phyloP scores from a whole-genome alignment of 2,113 vertebrate genomes.

The Dicentrarchus labrax region DNA sequence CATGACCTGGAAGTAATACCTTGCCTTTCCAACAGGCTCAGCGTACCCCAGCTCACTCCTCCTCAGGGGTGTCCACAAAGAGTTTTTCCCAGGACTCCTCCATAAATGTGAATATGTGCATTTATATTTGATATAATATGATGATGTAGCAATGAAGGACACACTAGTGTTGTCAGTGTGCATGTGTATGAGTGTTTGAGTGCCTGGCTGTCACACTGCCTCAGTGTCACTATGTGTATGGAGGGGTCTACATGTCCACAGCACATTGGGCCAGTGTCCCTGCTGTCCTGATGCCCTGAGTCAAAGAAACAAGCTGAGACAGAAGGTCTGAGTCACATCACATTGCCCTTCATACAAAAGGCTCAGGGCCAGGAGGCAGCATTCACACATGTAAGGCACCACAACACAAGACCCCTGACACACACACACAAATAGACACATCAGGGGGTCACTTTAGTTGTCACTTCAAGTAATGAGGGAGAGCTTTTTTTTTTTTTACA shows the following conservation, averaged over 20 bases:
- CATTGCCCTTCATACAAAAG: conserved; percentile 13
- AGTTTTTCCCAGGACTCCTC: conserved; percentile 12
- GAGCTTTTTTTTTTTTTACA: background rate
- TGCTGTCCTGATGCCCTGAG: conserved; percentile 44
- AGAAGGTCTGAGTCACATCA: conserved; percentile 74
- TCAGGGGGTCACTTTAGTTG: background rate
- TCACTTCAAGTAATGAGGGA: background rate
- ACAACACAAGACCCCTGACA: background rate
- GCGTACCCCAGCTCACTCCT: conserved; percentile 1
- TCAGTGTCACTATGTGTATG: conserved; percentile 36
- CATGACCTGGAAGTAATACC: conserved; percentile 75
- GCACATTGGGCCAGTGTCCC: conserved; percentile 1
- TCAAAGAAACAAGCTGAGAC: conserved; percentile 46
- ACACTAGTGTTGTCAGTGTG: background rate
- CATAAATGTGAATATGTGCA: background rate
- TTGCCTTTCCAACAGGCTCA: conserved; percentile 25
- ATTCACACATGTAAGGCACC: background rate
- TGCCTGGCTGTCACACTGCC: conserved; percentile 15
- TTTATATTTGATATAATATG: background rate
- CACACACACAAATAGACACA: conserved; percentile 4
- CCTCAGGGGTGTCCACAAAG: conserved; percentile 14
- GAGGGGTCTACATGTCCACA: background rate
- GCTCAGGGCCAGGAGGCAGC: conserved; percentile 1
- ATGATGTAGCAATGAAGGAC: background rate
- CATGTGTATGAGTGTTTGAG: background rate